Percentiles rank a stretch among this genome's conserved stretches.
Evolutionary conservation across 1,140 invertebrate species (phyloP).

Genomic region (Eufriesea mexicana): DNA sequence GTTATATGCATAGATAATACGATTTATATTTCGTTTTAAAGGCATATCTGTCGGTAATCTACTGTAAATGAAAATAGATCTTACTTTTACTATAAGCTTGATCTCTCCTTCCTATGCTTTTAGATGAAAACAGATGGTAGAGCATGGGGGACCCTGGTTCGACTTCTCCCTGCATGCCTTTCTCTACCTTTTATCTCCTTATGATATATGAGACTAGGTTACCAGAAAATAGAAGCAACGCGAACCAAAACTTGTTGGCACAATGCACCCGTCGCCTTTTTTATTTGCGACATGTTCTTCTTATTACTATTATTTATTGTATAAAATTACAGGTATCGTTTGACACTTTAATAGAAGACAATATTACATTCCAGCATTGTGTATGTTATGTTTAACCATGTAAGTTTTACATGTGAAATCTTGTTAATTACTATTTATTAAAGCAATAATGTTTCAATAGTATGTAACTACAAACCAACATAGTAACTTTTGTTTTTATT

Average conservation of each 20-base stretch:
- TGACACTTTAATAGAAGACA: neutral
- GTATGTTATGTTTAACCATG: neutral
- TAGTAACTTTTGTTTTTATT: too few species aligned
- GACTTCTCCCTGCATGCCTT: slow-evolving; percentile 19
- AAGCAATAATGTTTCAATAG: neutral
- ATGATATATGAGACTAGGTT: neutral
- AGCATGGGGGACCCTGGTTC: slow-evolving; percentile 3
- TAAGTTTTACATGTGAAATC: neutral
- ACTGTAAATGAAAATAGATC: slow-evolving; percentile 53
- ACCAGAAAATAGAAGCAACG: slow-evolving; percentile 7
- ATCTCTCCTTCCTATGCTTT: slow-evolving; percentile 6
- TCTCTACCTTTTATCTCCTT: neutral
- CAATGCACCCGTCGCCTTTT: neutral
- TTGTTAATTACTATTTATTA: neutral
- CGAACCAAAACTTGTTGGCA: slow-evolving; percentile 5
- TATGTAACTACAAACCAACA: neutral
- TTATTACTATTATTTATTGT: neutral
- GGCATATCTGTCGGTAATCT: neutral
- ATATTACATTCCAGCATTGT: neutral
- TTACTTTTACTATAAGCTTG: slow-evolving; percentile 24
- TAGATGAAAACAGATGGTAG: slow-evolving; percentile 45
- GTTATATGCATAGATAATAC: neutral
- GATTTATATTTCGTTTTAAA: slow-evolving; percentile 8
- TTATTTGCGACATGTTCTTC: neutral
- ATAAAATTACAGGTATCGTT: neutral